A percentile compares a stretch with the other conserved stretches of the same genome.
Evolutionary conservation across 2,888 invertebrate species (phyloP).

Genomic region (Argyresthia albistria): DNA sequence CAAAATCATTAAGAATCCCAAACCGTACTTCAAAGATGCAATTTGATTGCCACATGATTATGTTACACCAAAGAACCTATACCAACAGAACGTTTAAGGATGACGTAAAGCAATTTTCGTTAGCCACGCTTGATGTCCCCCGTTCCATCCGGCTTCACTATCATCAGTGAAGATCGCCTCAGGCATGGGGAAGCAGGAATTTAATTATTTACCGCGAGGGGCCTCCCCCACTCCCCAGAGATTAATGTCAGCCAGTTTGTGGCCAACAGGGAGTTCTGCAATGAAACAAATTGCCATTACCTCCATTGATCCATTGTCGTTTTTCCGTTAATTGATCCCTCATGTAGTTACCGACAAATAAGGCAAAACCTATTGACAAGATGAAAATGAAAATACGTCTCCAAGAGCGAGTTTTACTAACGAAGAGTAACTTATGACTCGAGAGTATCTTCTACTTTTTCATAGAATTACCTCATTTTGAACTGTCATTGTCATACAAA

Average conservation of each 20-base stretch:
- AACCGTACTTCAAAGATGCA: too few species aligned
- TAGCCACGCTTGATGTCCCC: background rate
- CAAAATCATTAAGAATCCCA: too few species aligned
- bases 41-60: background rate
- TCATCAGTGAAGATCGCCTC: slow-evolving; percentile 13
- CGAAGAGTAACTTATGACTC: too few species aligned
- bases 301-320: background rate
- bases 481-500: too few species aligned
- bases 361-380: too few species aligned
- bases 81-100: background rate
- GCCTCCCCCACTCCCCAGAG: slow-evolving; percentile 17
- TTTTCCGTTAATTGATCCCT: too few species aligned
- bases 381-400: too few species aligned
- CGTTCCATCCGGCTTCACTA: background rate
- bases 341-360: too few species aligned
- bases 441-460: too few species aligned
- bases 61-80: background rate
- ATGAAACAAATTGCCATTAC: background rate
- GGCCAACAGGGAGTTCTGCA: slow-evolving; percentile 13
- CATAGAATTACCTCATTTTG: too few species aligned
- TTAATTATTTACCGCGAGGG: slow-evolving; percentile 43
- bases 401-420: too few species aligned
- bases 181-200: slow-evolving; percentile 29
- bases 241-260: slow-evolving; percentile 19
- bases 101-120: background rate